Evolutionary conservation across 2,888 invertebrate species (phyloP), one percentile per base, ranked within the genome.

Genomic region (Dendrolimus houi): DNA sequence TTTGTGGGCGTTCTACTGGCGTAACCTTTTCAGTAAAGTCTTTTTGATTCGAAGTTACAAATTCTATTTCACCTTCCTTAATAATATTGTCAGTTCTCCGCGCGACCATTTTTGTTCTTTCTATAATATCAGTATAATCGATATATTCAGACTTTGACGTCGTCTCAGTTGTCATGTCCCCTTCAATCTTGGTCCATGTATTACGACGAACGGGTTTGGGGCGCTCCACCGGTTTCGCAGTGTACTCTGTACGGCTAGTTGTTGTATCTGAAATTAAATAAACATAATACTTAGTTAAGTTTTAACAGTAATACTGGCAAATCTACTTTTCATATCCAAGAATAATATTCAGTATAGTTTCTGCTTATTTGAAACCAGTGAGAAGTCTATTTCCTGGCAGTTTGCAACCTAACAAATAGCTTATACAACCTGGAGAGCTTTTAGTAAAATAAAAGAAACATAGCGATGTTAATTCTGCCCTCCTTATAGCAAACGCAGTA

Each of bases 141-240:
- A 94, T 85, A 69, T 91, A 95, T 80, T 95, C 94, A 0, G 93
- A 91, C 75, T 92, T 90, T 56, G 87, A 92, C 14, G 95, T 95
- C 7, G 95, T 95, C 67, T 94, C 94, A 53, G 93, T 93, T 54
- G 81, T 91, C 81, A 95, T 93, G 58, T 95, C 95, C 42, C 95
- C 95, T 82, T 95, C 95, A 54, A 95, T 85, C 79, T 95, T 95
- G 0, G 95, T 95, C 91, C 93, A 95, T 1, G 95, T 96, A 70
- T 95, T 95, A 57, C 95, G 92, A 66, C 95, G 89, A 55, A 94
- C 92, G 59, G 93, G 92, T 70, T 87, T 92, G 54, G 93, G 92
- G 69, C 94, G 86, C 77, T 94, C 94, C 8, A 91, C 88, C 62
- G 92, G 92, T 77, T 93, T 92, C n/a, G 93, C 93, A 63, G 94